Evolutionary conservation across 2,113 vertebrate genomes (phyloP), one percentile per base, ranked within the genome.

Genomic region (Coregonus clupeaformis): DNA sequence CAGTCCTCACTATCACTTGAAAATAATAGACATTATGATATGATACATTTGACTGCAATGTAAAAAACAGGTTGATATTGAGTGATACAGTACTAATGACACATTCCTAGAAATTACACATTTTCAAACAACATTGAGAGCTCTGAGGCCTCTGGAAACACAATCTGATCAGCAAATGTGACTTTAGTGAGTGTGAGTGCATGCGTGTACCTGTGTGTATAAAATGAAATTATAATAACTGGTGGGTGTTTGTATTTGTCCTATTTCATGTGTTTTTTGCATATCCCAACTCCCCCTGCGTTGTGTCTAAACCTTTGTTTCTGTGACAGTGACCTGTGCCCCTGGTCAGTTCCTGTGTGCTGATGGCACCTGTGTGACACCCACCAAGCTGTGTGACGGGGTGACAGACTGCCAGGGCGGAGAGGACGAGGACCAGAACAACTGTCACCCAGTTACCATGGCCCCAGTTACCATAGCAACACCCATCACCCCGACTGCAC

Each of bases 341-440:
- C 89, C 91, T 0, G 92, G 92, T 1, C 91, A 94, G 68, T 85
- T 93, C 5, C 80, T 87, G 49, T 96, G 96, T 25, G 36, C 68
- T 0, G 91, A 95, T 0, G 92, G 93, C 1, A 84, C 85, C 6
- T 96, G 96, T 16, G 47, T 96, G 3, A 2, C 66, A 0, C 66
- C 36, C 11, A 2, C 29, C 0, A 81, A 65, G 11, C 65, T 95
- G 32, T 97, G 95, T 27, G 94, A 96, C 0, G 94, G 95, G 1
- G 20, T 60, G 0, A 64, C 27, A 4, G 92, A 96, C 87, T 96
- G 96, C 75, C 67, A 66, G 0, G 89, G 89, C 0, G 92, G 93
- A 57, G 92, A 93, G 0, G 95, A 96, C 0, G 95, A 96, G 83
- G 90, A 90, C 1, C 85, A 69, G 1, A 75, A 71, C 27, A 82